A percentile compares a stretch with the other conserved stretches of the same genome.
phyloP scores from a whole-genome alignment of 2,113 vertebrate genomes.

The Cygnus buccinator region DNA sequence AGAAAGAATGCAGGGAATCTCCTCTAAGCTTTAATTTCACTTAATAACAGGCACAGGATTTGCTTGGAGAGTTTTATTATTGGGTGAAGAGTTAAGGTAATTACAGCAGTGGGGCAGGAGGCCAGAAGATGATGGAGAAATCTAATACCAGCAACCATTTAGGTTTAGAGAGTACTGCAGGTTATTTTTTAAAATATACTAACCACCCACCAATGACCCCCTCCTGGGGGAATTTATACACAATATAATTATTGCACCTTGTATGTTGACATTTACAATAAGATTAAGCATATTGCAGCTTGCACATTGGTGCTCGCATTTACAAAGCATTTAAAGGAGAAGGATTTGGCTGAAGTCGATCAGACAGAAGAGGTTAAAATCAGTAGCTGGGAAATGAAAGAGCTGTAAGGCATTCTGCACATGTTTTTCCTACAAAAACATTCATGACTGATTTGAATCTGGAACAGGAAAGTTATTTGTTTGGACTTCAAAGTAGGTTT shows the following conservation, averaged over 20 bases:
- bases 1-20: constrained; percentile 59
- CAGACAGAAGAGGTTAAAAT: constrained; percentile 44
- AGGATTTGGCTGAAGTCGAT: not conserved
- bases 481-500: constrained; percentile 46
- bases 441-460: constrained; percentile 24
- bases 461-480: constrained; percentile 36
- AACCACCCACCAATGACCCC: not conserved
- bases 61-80: constrained; percentile 47
- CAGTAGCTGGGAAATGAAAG: constrained; percentile 3
- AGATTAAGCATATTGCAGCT: not conserved
- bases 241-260: not conserved
- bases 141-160: not conserved
- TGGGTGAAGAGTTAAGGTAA: constrained; percentile 20
- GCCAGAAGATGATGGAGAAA: constrained; percentile 17
- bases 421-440: not conserved
- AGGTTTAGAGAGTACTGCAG: not conserved
- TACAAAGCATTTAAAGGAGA: constrained; percentile 5
- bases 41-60: constrained; percentile 36
- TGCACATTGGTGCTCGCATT: not conserved
- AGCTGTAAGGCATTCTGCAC: not conserved
- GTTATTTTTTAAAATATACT: not conserved
- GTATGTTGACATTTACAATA: not conserved
- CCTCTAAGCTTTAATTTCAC: constrained; percentile 40
- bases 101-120: not conserved
- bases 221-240: not conserved